Base-by-base conservation (phyloP, 2,797 vertebrate species). In the Setipinna tenuifilis region DNA sequence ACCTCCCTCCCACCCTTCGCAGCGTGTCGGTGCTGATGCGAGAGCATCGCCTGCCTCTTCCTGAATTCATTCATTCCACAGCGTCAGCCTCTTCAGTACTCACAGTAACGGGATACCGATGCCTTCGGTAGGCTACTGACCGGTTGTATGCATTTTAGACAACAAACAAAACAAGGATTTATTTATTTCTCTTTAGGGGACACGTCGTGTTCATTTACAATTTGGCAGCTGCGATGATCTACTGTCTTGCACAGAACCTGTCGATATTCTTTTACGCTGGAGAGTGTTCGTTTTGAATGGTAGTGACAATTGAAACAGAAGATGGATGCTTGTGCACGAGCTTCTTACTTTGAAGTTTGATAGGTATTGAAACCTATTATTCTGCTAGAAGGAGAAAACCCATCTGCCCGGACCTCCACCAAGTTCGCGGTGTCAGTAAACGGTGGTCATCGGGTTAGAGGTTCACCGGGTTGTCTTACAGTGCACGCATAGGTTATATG, bases 1-100 rank as follows among this genome's bases (percentile, higher is more conserved):
- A 41, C 17, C 71, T 78, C 71, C 35, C 58, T 59, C 58, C 71
- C 71, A 41, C 71, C 71, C 71, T 10, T 44, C 71, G 19, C 2
- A 25, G 61, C 71, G 6, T 44, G 71, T 78, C 71, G 71, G 71
- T 78, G 71, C 71, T 78, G 71, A 78, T 78, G 71, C 71, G 31
- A 78, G 71, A 78, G 71, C 71, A 78, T 78, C 71, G 31, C 68
- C 28, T 41, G 68, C 71, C 71, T 78, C 71, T 78, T 78, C 44
- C 19, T 78, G 71, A 78, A 78, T 41, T 78, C 16, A 78, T 78
- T 78, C 71, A 78, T 78, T 78, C 71, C 71, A 44, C 16, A 31
- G 71, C 71, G 71, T 21, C 35, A 41, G 31, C 71, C 71, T 78
- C 35, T 78, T 25, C 35, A 78, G 71, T 78, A 41, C 35, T 78